phyloP scores from a whole-genome alignment of 2,113 vertebrate genomes.

The Myodes glareolus region DNA sequence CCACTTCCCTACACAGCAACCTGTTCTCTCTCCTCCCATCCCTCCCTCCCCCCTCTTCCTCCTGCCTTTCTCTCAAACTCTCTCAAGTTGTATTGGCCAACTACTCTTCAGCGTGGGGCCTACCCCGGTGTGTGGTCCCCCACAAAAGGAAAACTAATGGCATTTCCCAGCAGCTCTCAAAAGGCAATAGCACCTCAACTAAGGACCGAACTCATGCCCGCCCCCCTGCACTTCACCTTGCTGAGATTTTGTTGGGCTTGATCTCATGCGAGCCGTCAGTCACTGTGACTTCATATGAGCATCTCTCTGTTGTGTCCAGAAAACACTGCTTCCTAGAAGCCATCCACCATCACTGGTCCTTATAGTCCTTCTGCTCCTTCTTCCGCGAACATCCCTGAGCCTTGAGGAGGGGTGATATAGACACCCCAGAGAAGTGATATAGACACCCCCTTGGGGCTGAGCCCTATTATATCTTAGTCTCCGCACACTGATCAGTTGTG shows the following conservation, averaged over 20 bases:
- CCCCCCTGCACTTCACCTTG: not conserved
- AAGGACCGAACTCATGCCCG: not conserved
- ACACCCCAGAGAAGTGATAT: not conserved
- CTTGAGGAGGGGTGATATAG: not conserved
- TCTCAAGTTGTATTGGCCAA: not conserved
- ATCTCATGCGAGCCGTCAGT: not conserved
- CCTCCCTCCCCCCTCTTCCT: not conserved
- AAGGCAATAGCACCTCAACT: not conserved
- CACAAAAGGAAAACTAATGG: not conserved
- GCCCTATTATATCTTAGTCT: not conserved
- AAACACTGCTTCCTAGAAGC: not conserved
- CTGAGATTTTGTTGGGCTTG: not conserved
- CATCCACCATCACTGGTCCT: not conserved
- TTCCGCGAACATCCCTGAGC: not conserved
- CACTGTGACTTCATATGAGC: not conserved
- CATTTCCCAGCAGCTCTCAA: not conserved
- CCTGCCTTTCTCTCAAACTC: not conserved
- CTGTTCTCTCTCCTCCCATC: not conserved
- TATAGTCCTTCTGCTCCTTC: not conserved
- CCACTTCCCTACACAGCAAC: not conserved
- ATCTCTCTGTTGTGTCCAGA: not conserved
- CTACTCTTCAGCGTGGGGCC: not conserved
- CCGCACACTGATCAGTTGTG: not conserved
- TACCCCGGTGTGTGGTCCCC: not conserved
- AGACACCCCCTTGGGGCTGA: not conserved